Base-by-base conservation (phyloP, 2,113 vertebrate species). In the Coturnix japonica region DNA sequence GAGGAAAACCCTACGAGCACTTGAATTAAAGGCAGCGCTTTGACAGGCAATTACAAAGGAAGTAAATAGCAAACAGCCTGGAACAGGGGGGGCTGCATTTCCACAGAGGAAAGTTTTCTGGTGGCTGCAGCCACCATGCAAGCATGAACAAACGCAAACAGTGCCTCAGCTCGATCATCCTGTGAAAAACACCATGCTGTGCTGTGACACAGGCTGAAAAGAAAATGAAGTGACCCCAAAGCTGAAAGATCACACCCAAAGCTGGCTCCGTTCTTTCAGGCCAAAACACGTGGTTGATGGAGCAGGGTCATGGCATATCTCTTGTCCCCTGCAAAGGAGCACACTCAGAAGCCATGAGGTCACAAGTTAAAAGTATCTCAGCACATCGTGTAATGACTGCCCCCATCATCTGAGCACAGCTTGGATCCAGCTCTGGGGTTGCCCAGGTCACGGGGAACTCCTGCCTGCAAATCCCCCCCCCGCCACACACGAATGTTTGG, bases 1-100 rank as follows among this genome's bases (percentile, higher is more conserved):
- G 5, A 76, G 64, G 59, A 84, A 95, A 77, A 81, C 53, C 54
- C 85, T 65, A 78, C 79, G 46, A 94, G 93, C 69, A 15, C 37
- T 70, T 41, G 47, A 78, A 77, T 75, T 44, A 85, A 92, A 91
- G 8, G 54, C 64, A 87, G 81, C 53, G 19, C 39, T 66, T 51
- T 28, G 53, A 63, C 74, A 88, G 75, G 73, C 41, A n/a, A 44
- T 51, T 71, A 65, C 30, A n/a, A 73, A 63, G 67, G 70, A n/a
- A 81, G 81, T 31, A 76, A 95, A 81, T 53, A 81, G 59, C 2
- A 28, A 65, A 82, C 46, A 30, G 15, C 66, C 49, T 43, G 63
- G 81, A 94, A 4, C 14, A 14, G 41, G 41, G 41, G 59, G 43
- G 41, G 39, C 18, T 60, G 26, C 56, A 16, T 81, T 93, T 71